Evolutionary conservation across 1,140 invertebrate species (phyloP), one percentile per base, ranked within the genome.

Genomic region (Solenopsis fugax): DNA sequence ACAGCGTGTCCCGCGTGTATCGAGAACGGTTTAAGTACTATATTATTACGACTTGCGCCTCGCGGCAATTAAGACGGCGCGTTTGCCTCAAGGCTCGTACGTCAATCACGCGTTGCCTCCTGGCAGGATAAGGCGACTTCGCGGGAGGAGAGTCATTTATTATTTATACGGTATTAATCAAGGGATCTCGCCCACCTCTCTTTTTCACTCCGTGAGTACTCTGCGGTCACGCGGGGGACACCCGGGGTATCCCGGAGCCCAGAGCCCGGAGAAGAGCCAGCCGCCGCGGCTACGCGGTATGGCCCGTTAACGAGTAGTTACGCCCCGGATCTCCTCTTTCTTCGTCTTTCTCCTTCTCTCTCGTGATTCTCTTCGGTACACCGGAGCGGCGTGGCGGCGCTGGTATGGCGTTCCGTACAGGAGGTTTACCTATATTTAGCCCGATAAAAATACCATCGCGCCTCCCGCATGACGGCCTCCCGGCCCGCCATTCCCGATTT

Each of bases 401-500:
- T 82, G 92, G 92, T 92, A 92, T 91, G 92, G 91, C 92, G 92
- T 92, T 93, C 84, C 89, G 91, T 92, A 92, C 90, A 92, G 92
- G 92, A 93, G 93, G 92, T 94, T 93, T 92, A 88, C 88, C 91
- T 95, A 95, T 94, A 94, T 95, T 95, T 95, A 95, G 92, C 90
- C 75, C 91, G 94, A 95, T 95, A 95, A 95, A 95, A 95, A 95
- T 95, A 95, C 89, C 93, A 93, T 94, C 92, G 91, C 87, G 93
- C 93, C 94, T 95, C 94, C 94, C 94, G 94, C 94, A 93, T 93
- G 90, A 91, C 94, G 93, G 92, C 91, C 94, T 94, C 94, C 94
- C 91, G 92, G 93, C 87, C 93, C 93, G 92, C 90, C 91, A 93
- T 88, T 94, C 94, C 94, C 92, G 90, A 94, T 94, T 94, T 95